Percentiles rank a stretch among this genome's conserved stretches.
Evolutionary conservation across 2,113 vertebrate genomes (phyloP).

Genomic region (Phalacrocorax pelagicus): DNA sequence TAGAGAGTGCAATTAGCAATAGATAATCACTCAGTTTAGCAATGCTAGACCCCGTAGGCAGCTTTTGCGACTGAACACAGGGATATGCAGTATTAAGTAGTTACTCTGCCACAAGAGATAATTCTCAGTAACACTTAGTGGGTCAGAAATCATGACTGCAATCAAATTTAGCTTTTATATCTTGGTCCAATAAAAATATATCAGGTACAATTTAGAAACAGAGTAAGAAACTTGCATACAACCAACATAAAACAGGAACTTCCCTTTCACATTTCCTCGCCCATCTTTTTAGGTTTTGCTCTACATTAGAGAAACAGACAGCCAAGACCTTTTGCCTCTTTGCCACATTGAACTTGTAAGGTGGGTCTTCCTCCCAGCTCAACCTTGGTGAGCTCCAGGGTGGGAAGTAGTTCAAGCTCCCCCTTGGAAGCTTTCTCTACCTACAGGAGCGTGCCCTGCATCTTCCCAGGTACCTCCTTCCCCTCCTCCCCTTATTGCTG

Average conservation of each 20-base stretch:
- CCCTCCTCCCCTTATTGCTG: not conserved
- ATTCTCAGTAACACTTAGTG: conserved; percentile 18
- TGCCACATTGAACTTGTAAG: not conserved
- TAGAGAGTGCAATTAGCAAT: conserved; percentile 33
- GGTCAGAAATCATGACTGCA: conserved; percentile 37
- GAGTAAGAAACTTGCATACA: not conserved
- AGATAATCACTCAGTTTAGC: conserved; percentile 44
- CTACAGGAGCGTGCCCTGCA: not conserved
- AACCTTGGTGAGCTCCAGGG: not conserved
- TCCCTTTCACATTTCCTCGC: not conserved
- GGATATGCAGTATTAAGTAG: conserved; percentile 8
- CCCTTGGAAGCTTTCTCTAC: not conserved
- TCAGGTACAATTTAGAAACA: conserved; percentile 32
- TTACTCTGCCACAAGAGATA: conserved; percentile 17
- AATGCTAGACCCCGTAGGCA: conserved; percentile 16
- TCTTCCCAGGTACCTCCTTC: not conserved
- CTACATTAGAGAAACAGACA: not conserved
- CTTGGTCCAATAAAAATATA: conserved; percentile 25
- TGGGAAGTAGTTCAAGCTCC: not conserved
- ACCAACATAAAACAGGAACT: not conserved
- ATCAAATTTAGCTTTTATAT: not conserved
- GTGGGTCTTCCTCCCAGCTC: not conserved
- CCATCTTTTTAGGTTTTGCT: not conserved
- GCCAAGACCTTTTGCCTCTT: not conserved
- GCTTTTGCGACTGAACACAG: conserved; percentile 7